Conservation (phyloP, 2,797 vertebrate genomes). For the Eupleurogrammus muticus region DNA sequence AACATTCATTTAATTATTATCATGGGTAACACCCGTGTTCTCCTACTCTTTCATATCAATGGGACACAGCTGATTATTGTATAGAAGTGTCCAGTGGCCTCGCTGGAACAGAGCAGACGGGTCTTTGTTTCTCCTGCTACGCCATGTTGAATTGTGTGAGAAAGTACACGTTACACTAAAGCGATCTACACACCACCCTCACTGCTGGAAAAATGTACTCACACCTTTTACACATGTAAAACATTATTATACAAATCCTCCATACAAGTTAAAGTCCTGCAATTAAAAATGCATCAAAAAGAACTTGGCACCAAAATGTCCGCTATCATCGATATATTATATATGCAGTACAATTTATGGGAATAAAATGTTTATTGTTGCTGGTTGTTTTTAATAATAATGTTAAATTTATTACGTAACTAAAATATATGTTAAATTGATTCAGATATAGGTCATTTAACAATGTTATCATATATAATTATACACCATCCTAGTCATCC, state of each 20-base stretch:
- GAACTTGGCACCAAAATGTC: too few relatives aligned
- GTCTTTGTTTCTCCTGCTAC: background rate
- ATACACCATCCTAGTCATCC: too few relatives aligned
- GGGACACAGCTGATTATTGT: too few relatives aligned
- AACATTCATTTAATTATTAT: too few relatives aligned
- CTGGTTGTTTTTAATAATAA: background rate
- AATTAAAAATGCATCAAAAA: too few relatives aligned
- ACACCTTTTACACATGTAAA: too few relatives aligned
- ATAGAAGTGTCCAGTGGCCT: background rate
- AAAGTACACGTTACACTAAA: slow-evolving; percentile 11
- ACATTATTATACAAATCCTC: background rate
- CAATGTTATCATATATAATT: background rate
- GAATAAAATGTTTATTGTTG: too few relatives aligned
- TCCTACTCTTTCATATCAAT: too few relatives aligned
- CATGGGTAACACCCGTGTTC: too few relatives aligned
- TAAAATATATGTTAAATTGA: background rate
- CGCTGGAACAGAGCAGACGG: background rate
- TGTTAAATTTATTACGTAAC: background rate
- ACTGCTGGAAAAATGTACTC: too few relatives aligned
- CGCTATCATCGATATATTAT: background rate
- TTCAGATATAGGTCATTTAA: too few relatives aligned
- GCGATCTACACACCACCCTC: background rate
- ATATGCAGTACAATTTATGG: too few relatives aligned
- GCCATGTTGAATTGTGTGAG: background rate
- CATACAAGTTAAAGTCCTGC: background rate